phyloP scores from a whole-genome alignment of 2,113 vertebrate genomes.

The Orthonyx spaldingii region DNA sequence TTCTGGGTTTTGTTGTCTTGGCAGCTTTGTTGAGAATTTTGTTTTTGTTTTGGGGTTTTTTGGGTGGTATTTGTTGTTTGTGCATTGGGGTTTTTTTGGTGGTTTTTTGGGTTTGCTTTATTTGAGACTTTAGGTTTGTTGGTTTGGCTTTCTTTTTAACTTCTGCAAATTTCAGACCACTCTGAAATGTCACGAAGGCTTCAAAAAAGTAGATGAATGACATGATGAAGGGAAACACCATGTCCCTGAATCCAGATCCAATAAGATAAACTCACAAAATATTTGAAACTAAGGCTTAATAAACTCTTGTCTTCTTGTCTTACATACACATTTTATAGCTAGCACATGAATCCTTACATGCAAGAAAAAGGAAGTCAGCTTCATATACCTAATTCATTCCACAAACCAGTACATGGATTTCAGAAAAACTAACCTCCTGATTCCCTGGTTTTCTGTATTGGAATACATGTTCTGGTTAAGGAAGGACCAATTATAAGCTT shows the following conservation, averaged over 20 bases:
- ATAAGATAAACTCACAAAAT: neutral
- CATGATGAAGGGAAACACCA: neutral
- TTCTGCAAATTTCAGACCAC: neutral
- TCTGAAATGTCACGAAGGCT: neutral
- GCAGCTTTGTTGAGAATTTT: too few relatives aligned
- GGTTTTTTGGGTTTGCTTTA: neutral
- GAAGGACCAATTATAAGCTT: neutral
- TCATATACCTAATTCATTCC: neutral
- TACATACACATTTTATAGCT: neutral
- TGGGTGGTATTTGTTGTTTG: neutral
- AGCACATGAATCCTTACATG: neutral
- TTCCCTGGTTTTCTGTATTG: neutral
- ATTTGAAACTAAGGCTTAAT: neutral
- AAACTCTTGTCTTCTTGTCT: neutral
- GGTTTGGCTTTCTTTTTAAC: neutral
- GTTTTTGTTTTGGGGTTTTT: neutral
- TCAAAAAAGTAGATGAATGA: neutral
- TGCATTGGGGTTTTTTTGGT: accelerated
- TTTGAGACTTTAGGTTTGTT: neutral
- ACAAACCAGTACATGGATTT: neutral
- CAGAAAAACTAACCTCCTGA: neutral
- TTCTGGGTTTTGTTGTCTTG: neutral
- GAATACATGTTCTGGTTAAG: neutral
- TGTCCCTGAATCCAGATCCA: neutral
- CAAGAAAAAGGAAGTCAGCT: neutral